phyloP scores from a whole-genome alignment of 2,113 vertebrate species.

The Lophius piscatorius region DNA sequence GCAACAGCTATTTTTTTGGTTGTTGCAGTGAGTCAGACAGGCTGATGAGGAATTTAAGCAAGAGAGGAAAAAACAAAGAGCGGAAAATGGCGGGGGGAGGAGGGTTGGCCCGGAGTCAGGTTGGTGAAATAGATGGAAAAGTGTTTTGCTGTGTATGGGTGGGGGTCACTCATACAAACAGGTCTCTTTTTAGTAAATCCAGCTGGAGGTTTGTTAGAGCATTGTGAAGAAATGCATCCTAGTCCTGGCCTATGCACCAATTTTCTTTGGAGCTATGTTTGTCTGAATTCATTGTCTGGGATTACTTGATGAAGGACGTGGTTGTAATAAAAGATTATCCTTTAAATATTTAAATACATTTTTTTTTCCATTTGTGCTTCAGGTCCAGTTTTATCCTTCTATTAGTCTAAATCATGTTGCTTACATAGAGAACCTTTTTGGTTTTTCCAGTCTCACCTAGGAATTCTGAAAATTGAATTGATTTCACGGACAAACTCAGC shows the following conservation, averaged over 20 bases:
- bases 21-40: too few relatives aligned
- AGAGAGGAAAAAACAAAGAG: too few relatives aligned
- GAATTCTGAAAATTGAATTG: slow-evolving; percentile 4
- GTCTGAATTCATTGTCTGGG: neutral
- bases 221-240: slow-evolving; percentile 1
- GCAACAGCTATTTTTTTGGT: too few relatives aligned
- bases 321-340: slow-evolving; percentile 10
- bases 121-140: slow-evolving; percentile 5
- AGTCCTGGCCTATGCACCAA: neutral
- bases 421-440: neutral
- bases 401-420: neutral
- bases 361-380: slow-evolving; percentile 9
- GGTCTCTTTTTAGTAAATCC: slow-evolving; percentile 16
- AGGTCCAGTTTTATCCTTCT: neutral
- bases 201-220: slow-evolving; percentile 4
- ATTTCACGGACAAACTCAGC: slow-evolving; percentile 7
- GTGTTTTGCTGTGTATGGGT: slow-evolving; percentile 10
- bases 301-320: slow-evolving; percentile 3
- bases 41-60: too few relatives aligned
- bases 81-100: too few relatives aligned
- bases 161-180: neutral
- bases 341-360: neutral
- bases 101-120: too few relatives aligned
- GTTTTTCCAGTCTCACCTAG: slow-evolving; percentile 7
- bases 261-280: neutral